Base-by-base conservation (phyloP, 2,888 invertebrate species). In the Volucella inflata region DNA sequence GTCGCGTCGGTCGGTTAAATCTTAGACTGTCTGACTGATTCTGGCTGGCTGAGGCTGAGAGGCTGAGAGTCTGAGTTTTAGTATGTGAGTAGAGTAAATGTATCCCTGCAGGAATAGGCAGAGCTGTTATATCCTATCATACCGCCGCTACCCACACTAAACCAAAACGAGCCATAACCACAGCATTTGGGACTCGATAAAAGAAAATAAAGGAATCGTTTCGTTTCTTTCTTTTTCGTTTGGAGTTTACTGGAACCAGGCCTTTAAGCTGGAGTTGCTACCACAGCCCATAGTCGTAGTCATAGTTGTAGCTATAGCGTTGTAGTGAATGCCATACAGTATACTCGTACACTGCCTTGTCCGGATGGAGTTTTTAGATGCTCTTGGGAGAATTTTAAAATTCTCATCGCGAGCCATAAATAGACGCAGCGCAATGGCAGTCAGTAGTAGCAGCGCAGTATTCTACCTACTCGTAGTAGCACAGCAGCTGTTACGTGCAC, bases 121-220 rank as follows among this genome's bases (percentile, higher is more conserved):
- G 36, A 44, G 53, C 21, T 16, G 60, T 42, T 14, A 51, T 38
- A 42, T 42, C 62, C 30, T 30, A 30, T 6, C 48, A 40, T 16
- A 36, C 48, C 46, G 11, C 75, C 71, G 11, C 75, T 65, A 40
- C 65, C 77, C 38, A 75, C 80, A 67, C 83, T 59, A 74, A 51
- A 70, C 84, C 85, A 51, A 85, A 80, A 81, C 77, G 76, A 72
- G 81, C 76, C 81, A 85, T 85, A 85, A 77, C 81, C 85, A 85
- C 85, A 81, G 81, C 85, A 85, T 85, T 85, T 85, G 85, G 76
- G 77, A 74, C 77, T 77, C 85, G 76, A 85, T 81, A 85, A 85
- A 85, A 77, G 46, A 40, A 16, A 51, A 12, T 38, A 38, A 79
- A 59, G 80, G 76, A 80, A 72, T 80, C 75, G 80, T 85, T 85